A percentile compares a stretch with the other conserved stretches of the same genome.
Conservation (phyloP, 2,888 invertebrate species). For the Autographa pulchrina region DNA sequence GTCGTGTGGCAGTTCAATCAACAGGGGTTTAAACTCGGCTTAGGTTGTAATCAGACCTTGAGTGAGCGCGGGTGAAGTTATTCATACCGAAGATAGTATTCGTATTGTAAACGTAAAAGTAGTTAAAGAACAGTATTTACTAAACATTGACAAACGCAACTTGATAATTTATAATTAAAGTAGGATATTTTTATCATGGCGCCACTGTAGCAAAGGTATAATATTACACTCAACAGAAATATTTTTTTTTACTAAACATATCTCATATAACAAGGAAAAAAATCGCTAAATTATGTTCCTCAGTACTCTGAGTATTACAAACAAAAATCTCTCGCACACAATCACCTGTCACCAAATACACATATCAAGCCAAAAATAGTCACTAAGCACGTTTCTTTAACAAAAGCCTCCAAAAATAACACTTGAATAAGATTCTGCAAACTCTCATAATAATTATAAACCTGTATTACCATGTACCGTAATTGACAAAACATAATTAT, state of each 20-base stretch:
- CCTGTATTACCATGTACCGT: neutral
- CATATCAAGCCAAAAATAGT: neutral
- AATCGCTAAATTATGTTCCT: neutral
- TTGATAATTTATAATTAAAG: neutral
- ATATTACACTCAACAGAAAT: no score
- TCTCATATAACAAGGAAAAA: no score
- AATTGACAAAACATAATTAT: constrained; percentile 11
- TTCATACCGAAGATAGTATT: neutral
- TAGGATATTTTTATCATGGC: no score
- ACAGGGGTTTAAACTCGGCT: constrained; percentile 51
- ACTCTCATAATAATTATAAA: neutral
- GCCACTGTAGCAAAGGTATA: no score
- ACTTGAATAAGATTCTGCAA: neutral
- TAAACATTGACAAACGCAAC: neutral
- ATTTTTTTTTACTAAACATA: no score
- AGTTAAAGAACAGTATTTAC: neutral
- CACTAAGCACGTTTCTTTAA: neutral
- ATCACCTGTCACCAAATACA: neutral
- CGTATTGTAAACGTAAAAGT: neutral
- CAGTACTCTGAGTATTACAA: neutral
- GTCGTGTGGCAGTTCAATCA: constrained; percentile 57
- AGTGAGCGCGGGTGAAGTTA: constrained; percentile 12
- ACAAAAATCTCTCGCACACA: neutral
- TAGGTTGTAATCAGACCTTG: constrained; percentile 52
- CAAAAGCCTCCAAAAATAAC: neutral